Percentiles rank a stretch among this genome's conserved stretches.
These are phyloP conservation scores for Pseudopipra pipra DNA, from an alignment of 2,113 vertebrate genomes.

Conservation along the genomic window DNA sequence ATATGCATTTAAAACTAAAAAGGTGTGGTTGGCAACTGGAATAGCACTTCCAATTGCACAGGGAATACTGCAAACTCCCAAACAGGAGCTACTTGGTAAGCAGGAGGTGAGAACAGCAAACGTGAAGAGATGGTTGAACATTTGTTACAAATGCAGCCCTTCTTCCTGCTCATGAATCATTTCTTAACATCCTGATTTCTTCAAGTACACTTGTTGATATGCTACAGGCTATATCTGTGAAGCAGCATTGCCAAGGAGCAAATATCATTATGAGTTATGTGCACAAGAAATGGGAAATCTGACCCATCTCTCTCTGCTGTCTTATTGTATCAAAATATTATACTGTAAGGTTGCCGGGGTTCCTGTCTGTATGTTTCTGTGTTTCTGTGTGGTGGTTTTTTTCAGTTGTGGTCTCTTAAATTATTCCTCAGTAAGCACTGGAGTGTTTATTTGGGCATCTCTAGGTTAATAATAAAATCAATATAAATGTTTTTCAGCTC, in stretches of 20 bases:
- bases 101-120: neutral
- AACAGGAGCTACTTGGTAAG: slow-evolving; percentile 3
- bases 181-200: slow-evolving; percentile 11
- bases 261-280: neutral
- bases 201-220: neutral
- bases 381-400: neutral
- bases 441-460: neutral
- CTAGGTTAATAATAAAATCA: neutral
- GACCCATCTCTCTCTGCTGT: neutral
- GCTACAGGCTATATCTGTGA: neutral
- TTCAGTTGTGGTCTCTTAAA: neutral
- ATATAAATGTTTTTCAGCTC: neutral
- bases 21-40: neutral
- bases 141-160: neutral
- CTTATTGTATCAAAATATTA: neutral
- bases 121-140: neutral
- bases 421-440: neutral
- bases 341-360: neutral
- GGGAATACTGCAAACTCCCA: neutral
- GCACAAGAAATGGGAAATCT: neutral
- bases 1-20: neutral
- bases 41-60: neutral
- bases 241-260: neutral
- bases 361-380: neutral
- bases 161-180: neutral